A percentile compares a stretch with the other conserved stretches of the same genome.
Evolutionary conservation across 2,113 vertebrate species (phyloP).

Genomic region (Trogon melanurus): DNA sequence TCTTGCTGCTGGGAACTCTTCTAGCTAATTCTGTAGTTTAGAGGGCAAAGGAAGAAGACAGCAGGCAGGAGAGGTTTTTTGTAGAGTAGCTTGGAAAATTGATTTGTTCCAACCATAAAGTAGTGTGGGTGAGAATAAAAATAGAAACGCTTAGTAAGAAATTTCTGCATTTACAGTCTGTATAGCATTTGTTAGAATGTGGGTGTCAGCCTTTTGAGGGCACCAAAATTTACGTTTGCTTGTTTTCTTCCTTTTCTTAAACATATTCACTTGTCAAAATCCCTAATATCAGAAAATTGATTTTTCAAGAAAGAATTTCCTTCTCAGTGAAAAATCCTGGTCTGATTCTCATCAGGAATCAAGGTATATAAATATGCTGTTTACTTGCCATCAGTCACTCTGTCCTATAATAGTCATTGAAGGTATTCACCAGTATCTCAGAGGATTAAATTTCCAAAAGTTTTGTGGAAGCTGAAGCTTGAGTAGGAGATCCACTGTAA

Average conservation of each 20-base stretch:
- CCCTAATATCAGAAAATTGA: background rate
- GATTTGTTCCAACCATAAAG: slow-evolving; percentile 40
- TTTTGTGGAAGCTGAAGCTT: background rate
- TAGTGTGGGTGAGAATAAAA: background rate
- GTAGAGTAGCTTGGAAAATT: background rate
- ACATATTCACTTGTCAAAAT: background rate
- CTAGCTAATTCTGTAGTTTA: background rate
- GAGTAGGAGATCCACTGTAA: background rate
- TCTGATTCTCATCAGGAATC: background rate
- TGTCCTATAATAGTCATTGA: background rate
- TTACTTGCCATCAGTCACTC: background rate
- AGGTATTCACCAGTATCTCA: background rate
- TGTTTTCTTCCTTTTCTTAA: background rate
- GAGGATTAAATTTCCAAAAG: background rate
- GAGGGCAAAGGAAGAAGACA: background rate
- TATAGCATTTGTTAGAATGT: background rate
- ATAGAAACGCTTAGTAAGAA: slow-evolving; percentile 28
- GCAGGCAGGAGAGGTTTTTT: background rate
- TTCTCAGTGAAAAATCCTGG: background rate
- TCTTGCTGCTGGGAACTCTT: background rate
- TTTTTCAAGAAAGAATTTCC: background rate
- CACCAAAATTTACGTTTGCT: background rate
- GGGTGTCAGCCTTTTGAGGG: rapidly evolving
- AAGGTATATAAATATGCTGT: background rate
- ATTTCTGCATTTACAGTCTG: background rate